These are phyloP conservation scores for Aphelenchoides bicaudatus DNA, from an alignment of 2,888 invertebrate species.

Conservation along the genomic window DNA sequence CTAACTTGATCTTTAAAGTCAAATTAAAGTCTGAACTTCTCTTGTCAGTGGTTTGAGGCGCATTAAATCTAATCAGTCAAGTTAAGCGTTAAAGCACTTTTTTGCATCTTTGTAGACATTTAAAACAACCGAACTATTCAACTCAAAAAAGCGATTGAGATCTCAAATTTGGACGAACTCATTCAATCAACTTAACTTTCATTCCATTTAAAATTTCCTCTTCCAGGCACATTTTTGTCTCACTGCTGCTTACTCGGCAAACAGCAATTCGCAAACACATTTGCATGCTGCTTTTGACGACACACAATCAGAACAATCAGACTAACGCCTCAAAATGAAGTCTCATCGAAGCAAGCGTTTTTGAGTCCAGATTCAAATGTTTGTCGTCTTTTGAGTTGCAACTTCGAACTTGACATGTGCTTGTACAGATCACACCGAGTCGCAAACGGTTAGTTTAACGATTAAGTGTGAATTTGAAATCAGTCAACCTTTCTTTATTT, in stretches of 20 bases:
- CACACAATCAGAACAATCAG: neutral
- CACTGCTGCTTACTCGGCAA: conserved; percentile 24
- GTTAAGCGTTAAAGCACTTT: no score
- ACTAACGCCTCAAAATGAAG: no score
- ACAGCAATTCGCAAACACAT: conserved; percentile 6
- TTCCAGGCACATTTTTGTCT: conserved; percentile 31
- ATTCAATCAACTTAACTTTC: no score
- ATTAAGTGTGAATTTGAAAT: conserved; percentile 30
- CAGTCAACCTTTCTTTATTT: conserved; percentile 9
- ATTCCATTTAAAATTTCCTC: neutral
- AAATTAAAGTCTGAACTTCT: no score
- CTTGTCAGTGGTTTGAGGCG: no score
- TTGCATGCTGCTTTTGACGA: neutral
- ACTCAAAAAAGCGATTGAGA: no score
- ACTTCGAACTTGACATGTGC: conserved; percentile 52
- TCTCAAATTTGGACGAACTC: no score
- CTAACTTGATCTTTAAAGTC: no score
- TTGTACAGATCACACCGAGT: conserved; percentile 48
- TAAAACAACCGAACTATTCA: no score
- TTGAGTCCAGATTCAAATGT: conserved; percentile 40
- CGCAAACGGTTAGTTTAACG: no score
- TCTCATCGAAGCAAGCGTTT: conserved; percentile 4
- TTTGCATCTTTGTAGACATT: no score
- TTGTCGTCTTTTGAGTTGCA: conserved; percentile 52
- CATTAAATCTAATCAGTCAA: no score